Conservation (phyloP, 2,888 invertebrate species). For the Clistopyga incitator region DNA sequence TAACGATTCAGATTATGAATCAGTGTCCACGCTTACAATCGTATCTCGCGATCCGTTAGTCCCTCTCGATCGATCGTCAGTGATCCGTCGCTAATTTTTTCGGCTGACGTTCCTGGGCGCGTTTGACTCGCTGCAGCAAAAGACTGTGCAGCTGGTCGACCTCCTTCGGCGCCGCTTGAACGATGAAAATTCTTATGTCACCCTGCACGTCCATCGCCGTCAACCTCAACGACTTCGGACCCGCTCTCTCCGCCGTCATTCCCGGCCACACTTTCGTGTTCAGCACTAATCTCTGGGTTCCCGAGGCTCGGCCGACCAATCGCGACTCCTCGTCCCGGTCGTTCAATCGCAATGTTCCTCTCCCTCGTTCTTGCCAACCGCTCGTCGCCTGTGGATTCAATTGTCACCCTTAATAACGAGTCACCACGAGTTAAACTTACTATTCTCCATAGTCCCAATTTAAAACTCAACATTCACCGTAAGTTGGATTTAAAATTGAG, state of each 20-base stretch:
- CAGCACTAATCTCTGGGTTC: constrained; percentile 94
- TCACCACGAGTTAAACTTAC: background rate
- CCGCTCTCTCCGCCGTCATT: constrained; percentile 95
- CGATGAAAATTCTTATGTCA: constrained; percentile 94
- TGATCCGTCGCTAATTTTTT: constrained; percentile 81
- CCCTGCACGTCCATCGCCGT: constrained; percentile 94
- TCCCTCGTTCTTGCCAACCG: constrained; percentile 96
- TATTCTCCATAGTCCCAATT: no score
- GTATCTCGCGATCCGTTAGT: constrained; percentile 42
- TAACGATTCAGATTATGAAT: background rate
- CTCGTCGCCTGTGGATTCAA: constrained; percentile 85
- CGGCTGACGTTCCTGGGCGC: constrained; percentile 81
- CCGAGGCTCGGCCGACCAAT: constrained; percentile 94
- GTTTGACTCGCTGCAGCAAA: constrained; percentile 87
- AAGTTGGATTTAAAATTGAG: no score
- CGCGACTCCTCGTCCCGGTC: constrained; percentile 89
- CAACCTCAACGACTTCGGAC: constrained; percentile 93
- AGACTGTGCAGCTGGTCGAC: constrained; percentile 88
- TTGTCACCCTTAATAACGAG: background rate
- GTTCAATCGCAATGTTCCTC: constrained; percentile 95
- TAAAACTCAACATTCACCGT: no score
- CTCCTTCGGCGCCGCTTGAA: constrained; percentile 90
- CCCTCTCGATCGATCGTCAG: constrained; percentile 75
- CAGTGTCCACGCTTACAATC: constrained; percentile 19
- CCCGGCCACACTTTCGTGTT: constrained; percentile 98